A percentile compares a stretch with the other conserved stretches of the same genome.
Evolutionary conservation across 2,888 invertebrate species (phyloP).

Genomic region (Aphodius granarius): DNA sequence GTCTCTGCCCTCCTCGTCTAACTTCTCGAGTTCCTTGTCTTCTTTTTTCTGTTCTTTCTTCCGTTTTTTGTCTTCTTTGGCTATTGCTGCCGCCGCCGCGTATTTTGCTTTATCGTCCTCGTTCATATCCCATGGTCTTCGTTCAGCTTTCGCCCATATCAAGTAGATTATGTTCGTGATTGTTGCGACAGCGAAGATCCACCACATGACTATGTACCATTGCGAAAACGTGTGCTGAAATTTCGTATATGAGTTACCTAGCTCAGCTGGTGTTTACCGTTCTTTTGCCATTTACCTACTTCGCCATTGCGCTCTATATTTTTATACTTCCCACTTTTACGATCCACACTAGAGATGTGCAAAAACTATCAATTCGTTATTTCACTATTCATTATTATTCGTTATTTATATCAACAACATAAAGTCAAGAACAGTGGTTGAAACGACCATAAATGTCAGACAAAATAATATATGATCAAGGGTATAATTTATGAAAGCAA

Average conservation of each 20-base stretch:
- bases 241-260: slow-evolving; percentile 14
- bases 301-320: not conserved
- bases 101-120: slow-evolving; percentile 14
- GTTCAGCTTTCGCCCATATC: slow-evolving; percentile 71
- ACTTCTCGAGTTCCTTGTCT: too few species aligned
- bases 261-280: not conserved
- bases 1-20: not conserved
- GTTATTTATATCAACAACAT: too few species aligned
- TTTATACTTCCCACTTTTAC: too few species aligned
- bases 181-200: slow-evolving; percentile 69
- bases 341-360: too few species aligned
- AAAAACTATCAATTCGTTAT: too few species aligned
- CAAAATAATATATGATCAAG: too few species aligned
- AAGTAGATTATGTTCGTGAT: slow-evolving; percentile 70
- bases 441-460: too few species aligned
- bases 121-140: slow-evolving; percentile 22
- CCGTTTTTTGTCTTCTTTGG: slow-evolving; percentile 19
- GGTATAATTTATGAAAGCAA: too few species aligned
- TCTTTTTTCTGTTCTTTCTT: slow-evolving; percentile 7
- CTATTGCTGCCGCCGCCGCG: not conserved
- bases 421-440: too few species aligned
- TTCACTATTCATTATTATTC: too few species aligned
- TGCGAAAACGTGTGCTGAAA: slow-evolving; percentile 65
- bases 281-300: not conserved
- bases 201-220: slow-evolving; percentile 83